Base-by-base conservation (phyloP, 2,797 vertebrate species). In the Delichon dasypus region DNA sequence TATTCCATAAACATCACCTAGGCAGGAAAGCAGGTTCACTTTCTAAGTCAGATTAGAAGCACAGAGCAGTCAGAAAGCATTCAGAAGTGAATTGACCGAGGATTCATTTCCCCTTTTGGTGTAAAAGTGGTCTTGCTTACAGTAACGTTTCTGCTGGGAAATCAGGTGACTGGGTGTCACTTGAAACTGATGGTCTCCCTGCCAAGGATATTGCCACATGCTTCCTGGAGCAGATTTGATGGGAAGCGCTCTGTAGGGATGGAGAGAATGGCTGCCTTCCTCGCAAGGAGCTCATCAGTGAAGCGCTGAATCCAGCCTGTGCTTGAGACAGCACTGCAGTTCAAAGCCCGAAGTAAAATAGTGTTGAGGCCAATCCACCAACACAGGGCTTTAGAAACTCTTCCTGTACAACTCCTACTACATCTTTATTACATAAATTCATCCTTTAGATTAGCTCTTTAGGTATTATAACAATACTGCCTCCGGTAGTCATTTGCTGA, bases 221-320 rank as follows among this genome's bases (percentile, higher is more conserved):
- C 9, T 87, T 79, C 13, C 22, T n/a, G 19, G 67, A 67, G 40
- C 29, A 67, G 50, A 6, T 57, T 53, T 74, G 42, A 1, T 53
- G 55, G 45, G 13, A 50, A 53, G 19, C 27, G 13, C 10, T 68
- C 30, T 21, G 1, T 18, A 61, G 48, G 53, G 32, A 5, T 51
- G n/a, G 20, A 58, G 66, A 44, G 50, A 67, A 58, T 32, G 50
- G 27, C 50, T 53, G 61, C 30, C 7, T 11, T 34, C 16, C 32
- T 78, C 0, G 0, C 4, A 20, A n/a, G 62, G 47, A 67, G 29
- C 48, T 84, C 16, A 4, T 66, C 48, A 54, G 27, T 40, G 21
- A 25, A 53, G 42, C 3, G 0, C n/a, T 53, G 50, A 40, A 30
- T 68, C 34, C 53, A 47, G 14, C 17, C 57, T 40, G 0, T 48